Evolutionary conservation across 2,113 vertebrate species (phyloP), one percentile per base, ranked within the genome.

Genomic region (Mus spicilegus): DNA sequence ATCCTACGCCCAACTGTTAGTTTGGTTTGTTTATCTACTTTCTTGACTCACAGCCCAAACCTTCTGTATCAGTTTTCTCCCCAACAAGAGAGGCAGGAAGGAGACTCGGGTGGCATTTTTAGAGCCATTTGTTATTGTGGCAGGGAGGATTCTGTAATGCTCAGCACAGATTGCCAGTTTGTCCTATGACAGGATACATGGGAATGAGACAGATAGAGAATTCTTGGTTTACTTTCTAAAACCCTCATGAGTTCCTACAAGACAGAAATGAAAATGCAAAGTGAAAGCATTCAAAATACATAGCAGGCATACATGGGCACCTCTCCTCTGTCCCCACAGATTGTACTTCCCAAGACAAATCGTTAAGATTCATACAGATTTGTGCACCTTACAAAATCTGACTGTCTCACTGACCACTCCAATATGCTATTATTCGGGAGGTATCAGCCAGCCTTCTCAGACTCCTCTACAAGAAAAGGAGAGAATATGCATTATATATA

Each of bases 1-100:
- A 97, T 98, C 95, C 87, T 84, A 95, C 87, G 98, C 97, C 95
- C 96, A 98, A 97, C 97, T 98, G 97, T 95, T 97, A 95, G 90
- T 93, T 95, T 69, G 46, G 96, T 98, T 98, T 98, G 96, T 98
- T 98, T 98, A 98, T 97, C 97, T 97, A 36, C 94, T 98, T 97
- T 97, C 97, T 98, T 98, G 98, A 98, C 98, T 98, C 97, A 89
- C 94, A 98, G 98, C 98, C 98, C 98, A 98, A 82, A 97, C 87
- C 80, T 96, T 98, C 96, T 97, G 96, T 93, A 97, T 90, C 96
- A 81, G 92, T 98, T 98, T 98, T 98, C 97, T 95, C 98, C 96
- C 96, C 95, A 95, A 93, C 77, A 94, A 98, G 96, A 77, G 95
- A 84, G 90, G 96, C 94, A 98, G 98, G 98, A 98, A 98, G 97